Evolutionary conservation across 2,888 invertebrate species (phyloP).

Genomic region (Apamea epomidion): DNA sequence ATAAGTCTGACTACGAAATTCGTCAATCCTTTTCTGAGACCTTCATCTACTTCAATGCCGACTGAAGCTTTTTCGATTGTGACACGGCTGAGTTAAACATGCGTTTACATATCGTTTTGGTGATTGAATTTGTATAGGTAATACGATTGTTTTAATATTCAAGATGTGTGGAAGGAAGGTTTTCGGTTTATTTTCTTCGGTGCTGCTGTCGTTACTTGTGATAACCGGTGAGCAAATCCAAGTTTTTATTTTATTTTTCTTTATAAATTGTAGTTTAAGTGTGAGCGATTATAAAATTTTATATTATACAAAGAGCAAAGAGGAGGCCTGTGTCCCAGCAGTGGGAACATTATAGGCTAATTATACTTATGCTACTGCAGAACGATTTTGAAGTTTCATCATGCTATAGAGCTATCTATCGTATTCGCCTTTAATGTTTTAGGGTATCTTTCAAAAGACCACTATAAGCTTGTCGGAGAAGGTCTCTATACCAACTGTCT

Average conservation of each 20-base stretch:
- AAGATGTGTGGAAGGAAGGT: slow-evolving; percentile 78
- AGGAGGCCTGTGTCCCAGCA: neutral
- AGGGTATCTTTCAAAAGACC: neutral
- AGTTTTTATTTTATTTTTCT: slow-evolving; percentile 7
- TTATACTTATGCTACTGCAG: neutral
- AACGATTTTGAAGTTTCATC: neutral
- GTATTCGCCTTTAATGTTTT: neutral
- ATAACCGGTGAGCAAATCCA: slow-evolving; percentile 78
- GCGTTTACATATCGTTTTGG: slow-evolving; percentile 77
- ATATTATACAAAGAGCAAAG: too few species aligned
- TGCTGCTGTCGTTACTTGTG: slow-evolving; percentile 77
- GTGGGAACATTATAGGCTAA: neutral
- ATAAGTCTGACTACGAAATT: slow-evolving; percentile 80
- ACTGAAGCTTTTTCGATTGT: slow-evolving; percentile 78
- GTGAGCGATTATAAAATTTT: neutral
- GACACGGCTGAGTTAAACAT: slow-evolving; percentile 76
- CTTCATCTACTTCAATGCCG: slow-evolving; percentile 82
- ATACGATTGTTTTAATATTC: slow-evolving; percentile 66
- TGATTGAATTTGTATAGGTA: slow-evolving; percentile 73
- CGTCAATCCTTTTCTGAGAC: slow-evolving; percentile 80
- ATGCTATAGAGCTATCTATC: neutral
- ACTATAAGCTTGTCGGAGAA: neutral
- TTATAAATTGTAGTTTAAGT: neutral
- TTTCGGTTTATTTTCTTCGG: slow-evolving; percentile 73
- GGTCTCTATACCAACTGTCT: neutral